Evolutionary conservation across 2,797 vertebrate genomes (phyloP).

Genomic region (Hozukius guyotensis): DNA sequence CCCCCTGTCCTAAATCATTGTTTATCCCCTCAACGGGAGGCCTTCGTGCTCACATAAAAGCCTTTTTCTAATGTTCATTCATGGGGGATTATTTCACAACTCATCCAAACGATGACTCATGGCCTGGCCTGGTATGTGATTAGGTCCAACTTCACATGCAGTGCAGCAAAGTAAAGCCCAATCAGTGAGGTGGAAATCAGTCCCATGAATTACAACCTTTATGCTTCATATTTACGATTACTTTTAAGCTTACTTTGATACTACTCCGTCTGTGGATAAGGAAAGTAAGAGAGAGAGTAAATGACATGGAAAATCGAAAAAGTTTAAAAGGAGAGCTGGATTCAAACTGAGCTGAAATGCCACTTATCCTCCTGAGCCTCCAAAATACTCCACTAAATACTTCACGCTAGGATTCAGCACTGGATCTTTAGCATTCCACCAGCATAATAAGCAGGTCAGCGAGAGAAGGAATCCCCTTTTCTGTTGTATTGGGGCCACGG

Average conservation of each 20-base stretch:
- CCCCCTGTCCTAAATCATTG: slow-evolving; percentile 40
- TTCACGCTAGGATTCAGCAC: slow-evolving; percentile 31
- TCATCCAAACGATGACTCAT: slow-evolving; percentile 76
- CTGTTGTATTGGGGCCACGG: slow-evolving; percentile 14
- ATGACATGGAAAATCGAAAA: not conserved
- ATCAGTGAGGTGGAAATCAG: not conserved
- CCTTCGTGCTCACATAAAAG: slow-evolving; percentile 55
- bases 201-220: not conserved
- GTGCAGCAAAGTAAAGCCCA: slow-evolving; percentile 8
- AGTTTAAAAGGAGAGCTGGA: slow-evolving; percentile 12
- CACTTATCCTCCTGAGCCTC: slow-evolving; percentile 45
- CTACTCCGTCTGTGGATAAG: not conserved
- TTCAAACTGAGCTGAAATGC: slow-evolving; percentile 32
- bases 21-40: slow-evolving; percentile 48
- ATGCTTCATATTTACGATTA: not conserved
- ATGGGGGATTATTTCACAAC: slow-evolving; percentile 73
- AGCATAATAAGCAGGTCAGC: slow-evolving; percentile 45
- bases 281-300: not conserved
- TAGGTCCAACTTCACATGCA: slow-evolving; percentile 45
- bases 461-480: slow-evolving; percentile 50
- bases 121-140: slow-evolving; percentile 60
- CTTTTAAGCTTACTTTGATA: not conserved
- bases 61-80: slow-evolving; percentile 65
- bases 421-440: slow-evolving; percentile 50
- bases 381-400: slow-evolving; percentile 45